phyloP scores from a whole-genome alignment of 2,888 invertebrate genomes.

The Acholoe squamosa region DNA sequence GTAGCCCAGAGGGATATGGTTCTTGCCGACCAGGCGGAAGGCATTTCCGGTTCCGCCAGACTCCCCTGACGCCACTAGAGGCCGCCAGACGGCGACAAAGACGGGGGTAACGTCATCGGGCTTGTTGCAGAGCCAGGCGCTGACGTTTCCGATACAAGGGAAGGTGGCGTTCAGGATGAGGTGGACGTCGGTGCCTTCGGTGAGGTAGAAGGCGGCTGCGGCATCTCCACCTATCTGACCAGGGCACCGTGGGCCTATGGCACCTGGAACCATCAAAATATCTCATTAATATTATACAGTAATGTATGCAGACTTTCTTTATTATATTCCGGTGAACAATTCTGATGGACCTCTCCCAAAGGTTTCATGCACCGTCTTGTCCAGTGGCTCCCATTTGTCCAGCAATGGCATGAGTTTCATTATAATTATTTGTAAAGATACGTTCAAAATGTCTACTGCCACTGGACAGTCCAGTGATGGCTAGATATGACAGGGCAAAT shows the following conservation, averaged over 20 bases:
- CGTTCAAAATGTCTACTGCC: no score
- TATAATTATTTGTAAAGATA: no score
- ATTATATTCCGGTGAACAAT: no score
- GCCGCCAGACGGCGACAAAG: conserved; percentile 55
- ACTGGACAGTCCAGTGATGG: no score
- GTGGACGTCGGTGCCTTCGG: conserved; percentile 16
- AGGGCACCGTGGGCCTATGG: not conserved
- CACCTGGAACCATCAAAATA: not conserved
- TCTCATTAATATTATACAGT: no score
- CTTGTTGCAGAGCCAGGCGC: conserved; percentile 56
- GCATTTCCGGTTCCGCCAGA: not conserved
- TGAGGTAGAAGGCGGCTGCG: not conserved
- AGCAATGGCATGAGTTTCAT: no score
- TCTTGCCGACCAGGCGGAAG: conserved; percentile 48
- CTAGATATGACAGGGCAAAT: no score
- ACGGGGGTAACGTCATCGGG: conserved; percentile 32
- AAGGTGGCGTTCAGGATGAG: conserved; percentile 47
- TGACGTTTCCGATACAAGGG: conserved; percentile 28
- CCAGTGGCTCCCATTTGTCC: no score
- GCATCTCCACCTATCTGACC: conserved; percentile 5
- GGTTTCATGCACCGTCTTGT: no score
- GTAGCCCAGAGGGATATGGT: conserved; percentile 54
- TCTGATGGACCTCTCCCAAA: no score
- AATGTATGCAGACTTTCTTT: no score
- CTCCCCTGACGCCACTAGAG: not conserved